These are phyloP conservation scores for Lophura nycthemera DNA, from an alignment of 2,113 vertebrate genomes.

Conservation along the genomic window DNA sequence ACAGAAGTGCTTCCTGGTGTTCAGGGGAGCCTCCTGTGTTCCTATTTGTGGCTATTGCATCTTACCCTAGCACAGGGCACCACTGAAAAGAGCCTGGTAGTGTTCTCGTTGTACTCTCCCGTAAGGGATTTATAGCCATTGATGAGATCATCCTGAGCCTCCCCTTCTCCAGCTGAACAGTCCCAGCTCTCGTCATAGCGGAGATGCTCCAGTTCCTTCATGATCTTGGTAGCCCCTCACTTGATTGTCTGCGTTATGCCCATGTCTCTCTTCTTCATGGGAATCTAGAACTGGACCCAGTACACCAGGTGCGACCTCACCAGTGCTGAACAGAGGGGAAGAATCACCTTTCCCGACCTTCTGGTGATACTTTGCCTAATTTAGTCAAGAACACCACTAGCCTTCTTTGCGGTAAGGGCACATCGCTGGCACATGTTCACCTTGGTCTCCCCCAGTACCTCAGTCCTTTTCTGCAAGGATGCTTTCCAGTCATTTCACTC, in stretches of 20 bases:
- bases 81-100: too few relatives aligned
- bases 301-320: too few relatives aligned
- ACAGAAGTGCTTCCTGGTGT: too few relatives aligned
- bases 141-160: neutral
- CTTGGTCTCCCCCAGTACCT: neutral
- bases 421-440: neutral
- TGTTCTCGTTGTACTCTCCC: neutral
- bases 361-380: too few relatives aligned
- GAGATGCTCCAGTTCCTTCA: neutral
- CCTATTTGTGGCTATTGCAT: too few relatives aligned
- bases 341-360: too few relatives aligned
- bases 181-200: neutral
- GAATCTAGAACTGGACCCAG: neutral
- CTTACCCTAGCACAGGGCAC: too few relatives aligned
- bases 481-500: neutral
- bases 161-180: neutral
- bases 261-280: neutral
- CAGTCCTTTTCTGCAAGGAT: neutral
- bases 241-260: neutral
- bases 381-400: too few relatives aligned
- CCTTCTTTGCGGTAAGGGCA: too few relatives aligned
- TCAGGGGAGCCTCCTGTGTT: too few relatives aligned
- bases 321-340: too few relatives aligned
- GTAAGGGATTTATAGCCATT: neutral
- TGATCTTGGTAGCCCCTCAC: too few relatives aligned